These are phyloP conservation scores for Alethe castanea DNA, from an alignment of 2,113 vertebrate genomes.

Conservation along the genomic window DNA sequence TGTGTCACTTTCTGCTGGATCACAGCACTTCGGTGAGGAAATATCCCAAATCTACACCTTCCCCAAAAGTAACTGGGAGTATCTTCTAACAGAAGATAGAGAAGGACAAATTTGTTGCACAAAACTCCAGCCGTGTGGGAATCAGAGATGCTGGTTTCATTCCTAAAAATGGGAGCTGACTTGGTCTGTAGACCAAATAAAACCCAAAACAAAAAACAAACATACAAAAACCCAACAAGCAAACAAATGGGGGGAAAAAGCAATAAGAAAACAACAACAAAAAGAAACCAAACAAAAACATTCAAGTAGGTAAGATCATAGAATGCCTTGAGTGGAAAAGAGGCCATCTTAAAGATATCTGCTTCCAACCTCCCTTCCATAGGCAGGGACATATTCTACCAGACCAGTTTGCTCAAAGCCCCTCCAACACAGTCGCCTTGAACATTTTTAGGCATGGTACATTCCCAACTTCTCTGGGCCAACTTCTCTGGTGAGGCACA, in stretches of 20 bases:
- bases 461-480: neutral
- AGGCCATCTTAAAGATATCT: neutral
- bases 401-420: neutral
- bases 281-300: neutral
- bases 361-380: accelerated
- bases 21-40: too few relatives aligned
- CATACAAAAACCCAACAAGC: too few relatives aligned
- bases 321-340: neutral
- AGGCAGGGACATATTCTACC: neutral
- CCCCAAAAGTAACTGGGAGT: neutral
- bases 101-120: neutral
- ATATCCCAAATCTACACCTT: neutral
- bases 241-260: too few relatives aligned
- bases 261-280: too few relatives aligned
- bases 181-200: neutral
- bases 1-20: neutral
- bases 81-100: neutral
- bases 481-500: too few relatives aligned
- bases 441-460: neutral
- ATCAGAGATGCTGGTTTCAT: neutral
- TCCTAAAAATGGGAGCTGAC: neutral
- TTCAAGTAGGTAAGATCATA: neutral
- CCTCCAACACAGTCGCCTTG: neutral
- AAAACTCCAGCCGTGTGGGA: neutral
- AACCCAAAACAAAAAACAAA: neutral